Conservation (phyloP, 1,140 invertebrate genomes). For the Drosophila rufa region DNA sequence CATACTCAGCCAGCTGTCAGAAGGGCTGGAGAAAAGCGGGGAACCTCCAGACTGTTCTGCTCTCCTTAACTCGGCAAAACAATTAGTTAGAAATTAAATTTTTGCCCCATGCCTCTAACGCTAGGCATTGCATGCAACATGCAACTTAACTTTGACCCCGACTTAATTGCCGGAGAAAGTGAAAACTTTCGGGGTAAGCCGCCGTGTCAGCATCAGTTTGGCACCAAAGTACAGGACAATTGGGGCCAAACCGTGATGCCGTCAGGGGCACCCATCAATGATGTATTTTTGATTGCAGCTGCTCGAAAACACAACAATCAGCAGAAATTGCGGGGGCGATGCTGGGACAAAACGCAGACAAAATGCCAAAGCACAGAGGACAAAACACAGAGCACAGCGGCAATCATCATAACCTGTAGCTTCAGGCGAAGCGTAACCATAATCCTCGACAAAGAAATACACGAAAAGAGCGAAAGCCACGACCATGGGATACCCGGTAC, state of each 20-base stretch:
- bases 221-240: slow-evolving; percentile 17
- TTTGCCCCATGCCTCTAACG: slow-evolving; percentile 37
- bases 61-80: slow-evolving; percentile 54
- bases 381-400: slow-evolving; percentile 44
- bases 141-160: slow-evolving; percentile 57
- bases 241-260: slow-evolving; percentile 8
- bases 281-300: slow-evolving; percentile 79
- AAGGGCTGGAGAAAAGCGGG: too few relatives aligned
- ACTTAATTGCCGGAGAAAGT: slow-evolving; percentile 66
- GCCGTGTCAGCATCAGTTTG: slow-evolving; percentile 67
- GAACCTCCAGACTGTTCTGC: slow-evolving; percentile 44
- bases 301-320: slow-evolving; percentile 64
- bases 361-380: slow-evolving; percentile 53
- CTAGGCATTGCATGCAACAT: slow-evolving; percentile 66
- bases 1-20: slow-evolving; percentile 16
- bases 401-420: slow-evolving; percentile 79
- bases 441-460: slow-evolving; percentile 3
- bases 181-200: slow-evolving; percentile 58
- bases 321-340: slow-evolving; percentile 65
- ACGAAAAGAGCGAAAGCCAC: background rate
- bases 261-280: slow-evolving; percentile 30
- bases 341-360: slow-evolving; percentile 60
- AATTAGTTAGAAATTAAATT: slow-evolving; percentile 81
- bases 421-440: slow-evolving; percentile 61
- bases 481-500: slow-evolving; percentile 9